Base-by-base conservation (phyloP, 2,113 vertebrate species). In the Platysternon megacephalum region DNA sequence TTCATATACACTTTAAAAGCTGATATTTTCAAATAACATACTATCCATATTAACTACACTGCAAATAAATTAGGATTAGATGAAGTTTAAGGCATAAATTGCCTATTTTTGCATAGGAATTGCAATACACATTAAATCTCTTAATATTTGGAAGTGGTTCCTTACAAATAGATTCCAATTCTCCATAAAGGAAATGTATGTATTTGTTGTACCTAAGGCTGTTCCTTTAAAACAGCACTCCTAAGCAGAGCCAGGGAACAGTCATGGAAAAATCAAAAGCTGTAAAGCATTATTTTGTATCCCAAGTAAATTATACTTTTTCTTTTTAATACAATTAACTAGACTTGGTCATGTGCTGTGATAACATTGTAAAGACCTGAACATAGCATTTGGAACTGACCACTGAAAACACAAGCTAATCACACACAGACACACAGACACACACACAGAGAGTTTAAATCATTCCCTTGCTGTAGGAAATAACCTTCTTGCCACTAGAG, bases 1-100 rank as follows among this genome's bases (percentile, higher is more conserved):
- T 97, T 97, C 82, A 61, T 93, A 84, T 21, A 96, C 35, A 83
- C 82, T 92, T 78, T 93, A 89, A 92, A 96, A 95, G 14, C 79
- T 65, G 56, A 78, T 97, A 88, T 97, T 95, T 98, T 97, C 61
- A 97, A 94, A 95, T 32, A 96, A 84, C 29, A n/a, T 92, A 17
- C 28, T 94, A 88, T 2, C 1, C 13, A 13, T 79, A 91, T 85
- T 93, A 94, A 92, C 44, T 72, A 92, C 49, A 72, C 22, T 93
- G 6, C 29, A 88, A 92, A 16, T 17, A 44, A 89, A 94, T 79
- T 53, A 93, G 95, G 95, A 72, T 2, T 82, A 83, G 24, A 87
- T 83, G 53, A 93, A 3, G 16, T 1, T 68, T 93, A 96, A 96
- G n/a, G 13, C 17, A 68, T 68, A 93, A 88, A 26, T 24, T 84